Base-by-base conservation (phyloP, 2,797 vertebrate species). In the Scolopax rusticola region DNA sequence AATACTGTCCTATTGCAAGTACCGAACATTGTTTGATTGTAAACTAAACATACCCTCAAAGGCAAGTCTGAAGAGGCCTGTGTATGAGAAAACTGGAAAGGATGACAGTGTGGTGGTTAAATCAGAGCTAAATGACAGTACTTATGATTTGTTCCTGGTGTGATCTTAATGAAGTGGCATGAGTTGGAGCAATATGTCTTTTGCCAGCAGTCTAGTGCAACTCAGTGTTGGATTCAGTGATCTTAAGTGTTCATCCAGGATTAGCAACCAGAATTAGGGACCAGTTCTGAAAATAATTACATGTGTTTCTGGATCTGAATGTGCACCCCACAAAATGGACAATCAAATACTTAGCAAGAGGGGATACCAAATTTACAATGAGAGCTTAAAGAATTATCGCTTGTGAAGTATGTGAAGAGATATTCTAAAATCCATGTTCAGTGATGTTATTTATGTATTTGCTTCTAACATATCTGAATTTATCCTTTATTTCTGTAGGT, bases 401-500 rank as follows among this genome's bases (percentile, higher is more conserved):
- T 48, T 50, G 14, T 73, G 11, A 65, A 48, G 12, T 32, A 32
- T 15, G 14, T 19, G 14, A 45, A 45, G 41, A 43, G 17, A 33
- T 67, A 20, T 56, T 85, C 41, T 88, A 33, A 82, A 94, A 56
- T 25, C 30, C n/a, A 8, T 12, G 9, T 28, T 32, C 16, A 40
- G 20, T 41, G 48, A 12, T 27, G 3, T 2, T 81, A 18, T 38
- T 50, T 54, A 15, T 8, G 0, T 28, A 12, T 9, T 36, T 59
- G 75, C 57, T 85, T 73, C 51, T 93, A 79, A 84, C 50, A 18
- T 8, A 30, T 30, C 57, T 81, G 82, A 68, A 48, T 86, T 80
- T 48, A 2, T 93, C 32, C 50, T 82, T 47, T 64, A 3, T 94
- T 93, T 74, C 84, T 95, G 10, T 93, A 99, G 99, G 98, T 95